Conservation (phyloP, 2,888 invertebrate genomes). For the Ferdinandea cuprea region DNA sequence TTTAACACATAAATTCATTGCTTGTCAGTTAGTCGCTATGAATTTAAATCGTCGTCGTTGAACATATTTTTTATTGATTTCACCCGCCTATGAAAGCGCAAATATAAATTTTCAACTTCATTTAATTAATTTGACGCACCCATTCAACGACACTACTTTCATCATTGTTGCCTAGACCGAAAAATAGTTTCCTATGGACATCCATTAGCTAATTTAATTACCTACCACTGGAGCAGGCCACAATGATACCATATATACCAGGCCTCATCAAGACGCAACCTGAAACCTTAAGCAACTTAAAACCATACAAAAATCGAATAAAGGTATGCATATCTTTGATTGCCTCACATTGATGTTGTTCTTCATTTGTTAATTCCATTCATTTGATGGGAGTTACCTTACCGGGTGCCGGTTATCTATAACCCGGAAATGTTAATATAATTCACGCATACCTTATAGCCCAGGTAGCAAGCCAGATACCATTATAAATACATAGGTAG, state of each 20-base stretch:
- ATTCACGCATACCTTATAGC: constrained; percentile 8
- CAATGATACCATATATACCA: not conserved
- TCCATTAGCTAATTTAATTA: constrained; percentile 59
- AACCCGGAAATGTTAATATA: constrained; percentile 43
- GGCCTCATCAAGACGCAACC: constrained; percentile 4
- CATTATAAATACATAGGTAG: not conserved
- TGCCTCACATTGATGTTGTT: constrained; percentile 27
- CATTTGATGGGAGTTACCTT: constrained; percentile 1
- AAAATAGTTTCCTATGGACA: constrained; percentile 31
- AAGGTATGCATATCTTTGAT: constrained; percentile 34
- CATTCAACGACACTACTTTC: constrained; percentile 22
- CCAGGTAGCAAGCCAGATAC: not conserved
- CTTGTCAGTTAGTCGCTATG: not conserved
- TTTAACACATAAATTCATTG: constrained; percentile 1
- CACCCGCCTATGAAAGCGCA: constrained; percentile 8
- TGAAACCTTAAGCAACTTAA: constrained; percentile 20
- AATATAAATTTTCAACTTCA: constrained; percentile 42
- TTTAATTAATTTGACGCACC: constrained; percentile 51
- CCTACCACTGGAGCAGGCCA: constrained; percentile 5
- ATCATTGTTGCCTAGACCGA: constrained; percentile 21
- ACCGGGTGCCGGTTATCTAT: constrained; percentile 12
- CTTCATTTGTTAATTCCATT: constrained; percentile 5
- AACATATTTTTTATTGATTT: constrained; percentile 32
- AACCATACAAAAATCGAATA: not conserved
- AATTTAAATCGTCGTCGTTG: not conserved